Base-by-base conservation (phyloP, 2,113 vertebrate species). In the Leiothrix lutea region DNA sequence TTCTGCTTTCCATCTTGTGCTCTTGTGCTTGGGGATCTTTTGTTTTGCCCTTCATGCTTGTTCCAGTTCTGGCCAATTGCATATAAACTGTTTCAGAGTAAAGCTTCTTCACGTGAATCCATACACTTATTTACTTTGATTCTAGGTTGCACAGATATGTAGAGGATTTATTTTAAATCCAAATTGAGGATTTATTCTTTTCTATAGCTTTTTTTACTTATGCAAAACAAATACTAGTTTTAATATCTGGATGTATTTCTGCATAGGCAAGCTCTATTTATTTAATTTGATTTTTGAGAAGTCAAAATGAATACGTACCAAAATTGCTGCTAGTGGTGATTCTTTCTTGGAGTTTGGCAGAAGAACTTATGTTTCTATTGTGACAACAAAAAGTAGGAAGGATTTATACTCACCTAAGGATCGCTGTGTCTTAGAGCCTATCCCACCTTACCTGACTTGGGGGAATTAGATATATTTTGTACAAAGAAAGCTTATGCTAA, bases 1-100 rank as follows among this genome's bases (percentile, higher is more conserved):
- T 96, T 96, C 92, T 97, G 92, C 86, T 97, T 97, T 95, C 38
- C 36, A 22, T 86, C 86, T 92, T 86, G 61, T 56, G 50, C 66
- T 91, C 45, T 61, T 88, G 73, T 88, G 62, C 72, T 94, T n/a
- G 31, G 40, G 56, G 38, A 35, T 90, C 70, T 91, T 91, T 91
- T 90, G 62, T 95, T 88, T 71, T 73, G 36, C 44, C 24, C 42
- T 50, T 88, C 31, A 2, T 22, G 50, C 62, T 64, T 77, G 33
- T 61, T 90, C 47, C 54, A 62, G 19, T 47, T 70, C 75, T 71
- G 36, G 42, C 28, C 92, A 56, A 33, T 28, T 70, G 44, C 36
- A 45, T 12, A 4, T 77, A 70, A 77, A 38, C 38, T 48, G 12
- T 53, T 90, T 57, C 44, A 67, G n/a, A 70, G 25, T 4, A 44